Percentiles rank a stretch among this genome's conserved stretches.
Evolutionary conservation across 1,140 invertebrate species (phyloP).

Genomic region (Drosophila arawakana): DNA sequence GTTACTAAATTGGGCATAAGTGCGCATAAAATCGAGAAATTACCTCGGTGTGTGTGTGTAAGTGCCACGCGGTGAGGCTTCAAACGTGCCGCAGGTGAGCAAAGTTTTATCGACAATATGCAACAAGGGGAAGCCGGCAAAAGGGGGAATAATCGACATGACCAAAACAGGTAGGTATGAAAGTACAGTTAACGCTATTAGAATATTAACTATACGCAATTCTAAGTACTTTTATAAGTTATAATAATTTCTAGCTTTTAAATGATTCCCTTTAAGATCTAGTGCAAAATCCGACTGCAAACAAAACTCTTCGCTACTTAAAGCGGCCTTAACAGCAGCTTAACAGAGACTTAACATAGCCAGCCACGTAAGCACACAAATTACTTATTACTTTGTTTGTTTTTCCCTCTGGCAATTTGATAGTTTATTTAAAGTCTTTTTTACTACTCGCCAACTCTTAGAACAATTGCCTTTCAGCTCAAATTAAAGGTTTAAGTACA

Average conservation of each 20-base stretch:
- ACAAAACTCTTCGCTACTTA: too few relatives aligned
- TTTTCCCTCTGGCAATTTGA: not conserved
- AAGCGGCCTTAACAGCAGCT: not conserved
- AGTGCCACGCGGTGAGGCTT: slow-evolving; percentile 28
- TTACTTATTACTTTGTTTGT: not conserved
- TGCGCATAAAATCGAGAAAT: slow-evolving; percentile 27
- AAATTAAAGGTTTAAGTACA: not conserved
- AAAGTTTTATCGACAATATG: not conserved
- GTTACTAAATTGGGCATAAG: slow-evolving; percentile 28
- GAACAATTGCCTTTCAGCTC: slow-evolving; percentile 1
- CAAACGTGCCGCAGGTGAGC: slow-evolving; percentile 23
- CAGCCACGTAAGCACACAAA: not conserved
- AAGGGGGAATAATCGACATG: not conserved
- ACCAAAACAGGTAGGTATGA: not conserved
- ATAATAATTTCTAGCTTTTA: too few relatives aligned
- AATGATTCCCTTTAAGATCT: too few relatives aligned
- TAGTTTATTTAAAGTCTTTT: not conserved
- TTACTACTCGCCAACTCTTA: not conserved
- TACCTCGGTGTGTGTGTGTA: slow-evolving; percentile 16
- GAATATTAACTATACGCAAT: too few relatives aligned
- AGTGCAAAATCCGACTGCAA: too few relatives aligned
- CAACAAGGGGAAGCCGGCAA: not conserved
- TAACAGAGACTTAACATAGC: not conserved
- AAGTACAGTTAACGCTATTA: not conserved
- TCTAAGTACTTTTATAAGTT: too few relatives aligned